Percentiles rank a stretch among this genome's conserved stretches.
phyloP scores from a whole-genome alignment of 2,797 vertebrate species.

The Champsocephalus esox region DNA sequence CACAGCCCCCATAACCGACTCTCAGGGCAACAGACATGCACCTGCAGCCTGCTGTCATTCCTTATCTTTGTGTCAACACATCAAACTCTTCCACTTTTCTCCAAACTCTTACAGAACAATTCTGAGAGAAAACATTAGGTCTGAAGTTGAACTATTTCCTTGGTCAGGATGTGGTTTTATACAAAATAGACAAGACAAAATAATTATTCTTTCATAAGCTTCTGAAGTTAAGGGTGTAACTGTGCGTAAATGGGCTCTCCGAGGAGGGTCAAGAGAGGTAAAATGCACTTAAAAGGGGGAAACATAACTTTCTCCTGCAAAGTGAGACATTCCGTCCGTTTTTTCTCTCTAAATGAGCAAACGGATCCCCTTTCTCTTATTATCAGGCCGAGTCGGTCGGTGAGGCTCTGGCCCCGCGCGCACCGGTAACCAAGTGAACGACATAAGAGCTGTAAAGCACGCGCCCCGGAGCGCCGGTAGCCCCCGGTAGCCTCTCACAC shows the following conservation, averaged over 20 bases:
- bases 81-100: constrained; percentile 22
- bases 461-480: constrained; percentile 85
- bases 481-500: constrained; percentile 84
- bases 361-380: constrained; percentile 30
- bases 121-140: constrained; percentile 1
- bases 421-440: constrained; percentile 94
- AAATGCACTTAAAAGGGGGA: constrained; percentile 1
- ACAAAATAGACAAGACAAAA: background rate
- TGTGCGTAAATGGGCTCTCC: constrained; percentile 30
- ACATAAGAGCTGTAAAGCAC: constrained; percentile 89
- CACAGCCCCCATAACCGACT: constrained; percentile 8
- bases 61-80: constrained; percentile 38
- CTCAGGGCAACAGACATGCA: constrained; percentile 35
- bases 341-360: constrained; percentile 25
- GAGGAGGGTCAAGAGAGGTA: background rate
- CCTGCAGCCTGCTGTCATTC: constrained; percentile 35
- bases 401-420: constrained; percentile 66
- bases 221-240: constrained; percentile 2
- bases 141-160: background rate
- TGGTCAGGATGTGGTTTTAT: constrained; percentile 2
- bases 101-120: background rate
- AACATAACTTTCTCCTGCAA: constrained; percentile 1
- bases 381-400: constrained; percentile 48
- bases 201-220: constrained; percentile 5
- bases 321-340: constrained; percentile 30